Base-by-base conservation (phyloP, 1,140 invertebrate species). In the Cherax destructor region DNA sequence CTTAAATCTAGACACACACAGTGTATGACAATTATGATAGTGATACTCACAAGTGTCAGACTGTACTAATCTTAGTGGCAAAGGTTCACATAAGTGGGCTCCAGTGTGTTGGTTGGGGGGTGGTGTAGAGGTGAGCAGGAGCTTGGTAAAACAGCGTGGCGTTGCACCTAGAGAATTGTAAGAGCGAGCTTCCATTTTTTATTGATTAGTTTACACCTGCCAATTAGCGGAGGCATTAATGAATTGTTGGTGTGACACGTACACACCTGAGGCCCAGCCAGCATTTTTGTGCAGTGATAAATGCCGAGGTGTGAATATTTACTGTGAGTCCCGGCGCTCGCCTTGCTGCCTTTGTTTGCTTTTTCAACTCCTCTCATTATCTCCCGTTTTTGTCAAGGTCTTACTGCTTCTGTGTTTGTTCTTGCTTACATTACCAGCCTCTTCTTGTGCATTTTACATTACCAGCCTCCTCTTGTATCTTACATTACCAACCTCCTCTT, bases 191-290 rank as follows among this genome's bases (percentile, higher is more conserved):
- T 74, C 30, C 69, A 74, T 13, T 86, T 86, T 77, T n/a, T 79
- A 77, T 87, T 78, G 74, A 78, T 87, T 78, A 78, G 74, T 78
- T 87, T 61, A 87, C 85, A 87, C 85, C 85, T 78, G 85, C 74
- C 85, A 87, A 87, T 87, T 87, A 87, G 85, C 16, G 85, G 85
- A 59, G 76, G 85, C 24, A 87, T 87, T 87, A 87, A 87, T 87
- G 85, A 78, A 77, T 87, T 79, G 85, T 79, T 78, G 47, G 49
- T 56, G 85, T 77, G 74, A 87, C 50, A 74, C 24, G 72, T 56
- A 61, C 10, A 79, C 85, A 87, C 85, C 85, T 87, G 85, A 61
- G 74, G 30, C 74, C 50, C 76, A 61, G 47, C 24, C 49, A 47
- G 3, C 21, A 49, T 49, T 41, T 74, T 69, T 52, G 59, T 69